These are phyloP conservation scores for Grapholita molesta DNA, from an alignment of 1,140 invertebrate species.

Conservation along the genomic window DNA sequence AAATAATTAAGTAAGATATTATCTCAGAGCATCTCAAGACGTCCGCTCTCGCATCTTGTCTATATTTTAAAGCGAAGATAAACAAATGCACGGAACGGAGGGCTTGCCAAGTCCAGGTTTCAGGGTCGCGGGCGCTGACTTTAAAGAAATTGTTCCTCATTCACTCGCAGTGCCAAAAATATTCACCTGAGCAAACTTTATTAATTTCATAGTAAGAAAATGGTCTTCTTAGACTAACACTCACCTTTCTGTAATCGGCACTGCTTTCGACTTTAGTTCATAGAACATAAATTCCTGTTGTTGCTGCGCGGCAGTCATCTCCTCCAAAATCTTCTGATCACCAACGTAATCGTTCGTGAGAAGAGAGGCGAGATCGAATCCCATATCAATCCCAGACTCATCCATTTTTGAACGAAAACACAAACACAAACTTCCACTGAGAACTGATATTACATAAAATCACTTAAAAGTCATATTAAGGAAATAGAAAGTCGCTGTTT, in stretches of 20 bases:
- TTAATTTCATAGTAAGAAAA: slow-evolving; percentile 13
- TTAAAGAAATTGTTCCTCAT: slow-evolving; percentile 70
- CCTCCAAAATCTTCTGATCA: slow-evolving; percentile 78
- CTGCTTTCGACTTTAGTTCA: slow-evolving; percentile 82
- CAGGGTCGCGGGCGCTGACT: slow-evolving; percentile 59
- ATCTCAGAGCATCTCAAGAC: neutral
- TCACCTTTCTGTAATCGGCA: slow-evolving; percentile 83
- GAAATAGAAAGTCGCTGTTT: slow-evolving; percentile 56
- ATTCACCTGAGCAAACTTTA: slow-evolving; percentile 35
- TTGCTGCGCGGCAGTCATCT: slow-evolving; percentile 72
- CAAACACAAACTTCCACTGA: slow-evolving; percentile 66
- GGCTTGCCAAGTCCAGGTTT: slow-evolving; percentile 67
- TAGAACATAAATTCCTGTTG: slow-evolving; percentile 84
- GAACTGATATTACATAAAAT: slow-evolving; percentile 38
- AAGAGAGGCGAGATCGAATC: slow-evolving; percentile 83
- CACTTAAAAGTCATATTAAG: slow-evolving; percentile 50
- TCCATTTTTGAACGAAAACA: slow-evolving; percentile 72
- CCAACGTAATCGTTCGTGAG: slow-evolving; percentile 78
- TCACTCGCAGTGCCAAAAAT: slow-evolving; percentile 58
- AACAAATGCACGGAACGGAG: slow-evolving; percentile 53
- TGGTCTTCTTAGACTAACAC: slow-evolving; percentile 37
- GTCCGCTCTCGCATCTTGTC: neutral
- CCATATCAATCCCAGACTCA: slow-evolving; percentile 86
- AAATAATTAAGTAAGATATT: neutral
- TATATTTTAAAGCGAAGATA: neutral